phyloP scores from a whole-genome alignment of 1,140 invertebrate genomes.

The Drosophila ficusphila region DNA sequence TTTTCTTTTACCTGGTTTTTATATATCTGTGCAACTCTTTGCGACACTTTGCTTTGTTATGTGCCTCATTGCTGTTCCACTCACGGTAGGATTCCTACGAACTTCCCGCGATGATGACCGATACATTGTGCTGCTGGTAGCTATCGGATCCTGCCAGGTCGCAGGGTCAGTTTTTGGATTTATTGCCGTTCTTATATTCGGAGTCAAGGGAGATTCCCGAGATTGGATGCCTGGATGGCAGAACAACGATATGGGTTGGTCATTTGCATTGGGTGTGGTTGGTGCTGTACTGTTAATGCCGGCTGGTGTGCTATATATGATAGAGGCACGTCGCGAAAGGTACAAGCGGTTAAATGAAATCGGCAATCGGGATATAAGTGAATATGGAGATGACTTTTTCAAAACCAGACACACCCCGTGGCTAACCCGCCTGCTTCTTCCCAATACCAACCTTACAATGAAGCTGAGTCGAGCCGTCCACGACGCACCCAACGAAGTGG shows the following conservation, averaged over 20 bases:
- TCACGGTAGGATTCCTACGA: slow-evolving; percentile 90
- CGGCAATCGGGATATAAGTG: slow-evolving; percentile 86
- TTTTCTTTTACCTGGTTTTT: slow-evolving; percentile 93
- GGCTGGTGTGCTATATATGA: slow-evolving; percentile 90
- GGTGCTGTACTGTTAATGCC: slow-evolving; percentile 90
- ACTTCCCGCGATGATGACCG: slow-evolving; percentile 92
- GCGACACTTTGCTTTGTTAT: slow-evolving; percentile 94
- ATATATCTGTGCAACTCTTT: slow-evolving; percentile 96
- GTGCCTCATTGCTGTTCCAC: slow-evolving; percentile 89
- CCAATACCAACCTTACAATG: slow-evolving; percentile 78
- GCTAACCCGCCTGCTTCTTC: slow-evolving; percentile 45
- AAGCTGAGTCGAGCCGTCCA: slow-evolving; percentile 72
- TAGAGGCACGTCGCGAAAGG: slow-evolving; percentile 91
- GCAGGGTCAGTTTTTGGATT: slow-evolving; percentile 90
- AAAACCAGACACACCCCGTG: slow-evolving; percentile 51
- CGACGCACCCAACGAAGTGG: slow-evolving; percentile 72
- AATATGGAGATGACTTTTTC: slow-evolving; percentile 86
- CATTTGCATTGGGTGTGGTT: slow-evolving; percentile 93
- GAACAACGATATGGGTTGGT: slow-evolving; percentile 98
- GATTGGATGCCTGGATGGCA: slow-evolving; percentile 99
- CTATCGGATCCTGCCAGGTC: slow-evolving; percentile 89
- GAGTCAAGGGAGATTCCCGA: slow-evolving; percentile 93
- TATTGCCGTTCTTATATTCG: slow-evolving; percentile 89
- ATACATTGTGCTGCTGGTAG: slow-evolving; percentile 89
- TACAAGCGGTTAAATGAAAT: slow-evolving; percentile 89